These are phyloP conservation scores for Hypselothyrea guttata DNA, from an alignment of 2,888 invertebrate species.

Conservation along the genomic window DNA sequence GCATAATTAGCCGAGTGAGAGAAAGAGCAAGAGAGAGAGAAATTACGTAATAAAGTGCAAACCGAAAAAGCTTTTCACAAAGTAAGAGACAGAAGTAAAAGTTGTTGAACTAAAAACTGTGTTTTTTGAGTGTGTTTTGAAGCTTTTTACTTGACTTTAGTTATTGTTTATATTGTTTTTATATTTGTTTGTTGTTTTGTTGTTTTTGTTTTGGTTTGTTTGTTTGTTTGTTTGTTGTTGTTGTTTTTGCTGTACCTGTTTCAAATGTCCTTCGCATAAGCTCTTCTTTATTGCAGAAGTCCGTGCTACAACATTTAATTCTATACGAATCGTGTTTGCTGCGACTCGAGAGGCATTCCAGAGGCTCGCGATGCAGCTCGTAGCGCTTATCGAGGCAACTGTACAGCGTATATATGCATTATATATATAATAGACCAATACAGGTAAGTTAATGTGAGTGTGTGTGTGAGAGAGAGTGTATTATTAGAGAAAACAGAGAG, in stretches of 20 bases:
- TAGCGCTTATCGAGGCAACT: constrained; percentile 82
- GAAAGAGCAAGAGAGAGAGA: constrained; percentile 23
- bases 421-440: constrained; percentile 19
- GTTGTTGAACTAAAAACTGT: constrained; percentile 3
- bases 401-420: constrained; percentile 30
- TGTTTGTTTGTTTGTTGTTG: constrained; percentile 23
- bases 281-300: constrained; percentile 83
- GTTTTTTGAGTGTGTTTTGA: constrained; percentile 15
- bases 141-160: constrained; percentile 39
- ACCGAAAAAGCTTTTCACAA: constrained; percentile 49
- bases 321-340: constrained; percentile 81
- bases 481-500: no score
- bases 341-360: constrained; percentile 82
- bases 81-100: no score
- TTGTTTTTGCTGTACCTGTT: constrained; percentile 77
- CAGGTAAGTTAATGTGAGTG: constrained; percentile 32
- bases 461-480: constrained; percentile 10
- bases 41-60: constrained; percentile 23
- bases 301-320: constrained; percentile 82
- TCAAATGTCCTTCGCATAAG: constrained; percentile 81
- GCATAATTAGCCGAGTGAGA: constrained; percentile 50
- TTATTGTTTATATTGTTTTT: constrained; percentile 36
- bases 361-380: constrained; percentile 81
- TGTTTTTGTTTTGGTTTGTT: constrained; percentile 32
- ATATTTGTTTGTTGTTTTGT: constrained; percentile 37